Conservation (phyloP, 2,797 vertebrate species). For the Acrocephalus scirpaceus region DNA sequence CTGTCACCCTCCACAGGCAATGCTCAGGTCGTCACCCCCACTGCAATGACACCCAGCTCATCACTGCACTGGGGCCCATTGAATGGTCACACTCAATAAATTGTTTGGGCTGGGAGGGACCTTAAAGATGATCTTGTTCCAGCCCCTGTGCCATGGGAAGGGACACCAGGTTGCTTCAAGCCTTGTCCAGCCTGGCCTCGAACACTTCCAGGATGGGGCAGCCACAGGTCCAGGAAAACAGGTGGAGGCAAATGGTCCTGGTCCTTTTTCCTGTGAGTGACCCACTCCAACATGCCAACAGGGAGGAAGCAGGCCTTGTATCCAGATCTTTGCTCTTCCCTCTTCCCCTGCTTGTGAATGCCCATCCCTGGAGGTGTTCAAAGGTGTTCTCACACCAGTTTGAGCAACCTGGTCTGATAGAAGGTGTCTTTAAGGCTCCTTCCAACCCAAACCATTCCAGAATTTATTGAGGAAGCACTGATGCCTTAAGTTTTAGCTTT, state of each 20-base stretch:
- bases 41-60: neutral
- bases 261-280: neutral
- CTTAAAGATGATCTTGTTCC: neutral
- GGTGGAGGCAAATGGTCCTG: neutral
- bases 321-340: neutral
- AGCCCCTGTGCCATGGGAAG: neutral
- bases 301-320: neutral
- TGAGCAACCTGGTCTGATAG: neutral
- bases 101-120: neutral
- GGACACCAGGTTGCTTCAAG: neutral
- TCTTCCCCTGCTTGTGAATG: neutral
- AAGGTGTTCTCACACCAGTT: neutral
- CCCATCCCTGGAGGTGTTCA: neutral
- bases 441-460: neutral
- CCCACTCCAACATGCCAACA: accelerated
- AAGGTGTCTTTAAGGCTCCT: neutral
- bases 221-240: neutral
- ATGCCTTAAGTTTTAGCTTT: too few species aligned
- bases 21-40: accelerated
- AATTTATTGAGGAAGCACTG: neutral
- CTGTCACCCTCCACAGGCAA: neutral
- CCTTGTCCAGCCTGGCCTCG: neutral
- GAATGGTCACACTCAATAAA: neutral
- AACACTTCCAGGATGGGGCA: neutral
- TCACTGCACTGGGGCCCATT: neutral